phyloP scores from a whole-genome alignment of 2,113 vertebrate genomes.

The Notothenia coriiceps region DNA sequence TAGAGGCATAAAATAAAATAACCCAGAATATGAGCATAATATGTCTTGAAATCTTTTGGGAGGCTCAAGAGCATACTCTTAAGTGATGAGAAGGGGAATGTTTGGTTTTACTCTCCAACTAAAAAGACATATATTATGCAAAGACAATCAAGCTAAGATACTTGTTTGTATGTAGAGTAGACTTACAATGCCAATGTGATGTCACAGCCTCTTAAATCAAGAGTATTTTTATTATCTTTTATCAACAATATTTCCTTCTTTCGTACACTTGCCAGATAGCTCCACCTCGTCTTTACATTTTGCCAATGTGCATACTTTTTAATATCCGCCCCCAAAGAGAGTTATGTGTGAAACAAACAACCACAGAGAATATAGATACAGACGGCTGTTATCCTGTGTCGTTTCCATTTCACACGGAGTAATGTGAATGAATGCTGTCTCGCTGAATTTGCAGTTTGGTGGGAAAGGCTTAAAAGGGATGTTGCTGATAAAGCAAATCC shows the following conservation, averaged over 20 bases:
- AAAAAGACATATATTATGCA: background rate
- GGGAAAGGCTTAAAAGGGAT: slow-evolving; percentile 26
- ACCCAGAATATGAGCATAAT: too few species aligned
- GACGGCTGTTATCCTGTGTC: background rate
- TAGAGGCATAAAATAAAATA: too few species aligned
- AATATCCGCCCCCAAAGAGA: background rate
- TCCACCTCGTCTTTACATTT: background rate
- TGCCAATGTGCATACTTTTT: background rate
- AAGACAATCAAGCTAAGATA: slow-evolving; percentile 1
- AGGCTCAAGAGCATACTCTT: too few species aligned
- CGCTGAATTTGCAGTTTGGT: slow-evolving; percentile 18
- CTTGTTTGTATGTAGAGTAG: background rate
- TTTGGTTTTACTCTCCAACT: too few species aligned
- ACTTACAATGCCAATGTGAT: background rate
- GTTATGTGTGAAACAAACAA: background rate
- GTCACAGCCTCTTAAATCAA: background rate
- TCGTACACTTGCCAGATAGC: too few species aligned
- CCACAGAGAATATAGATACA: background rate
- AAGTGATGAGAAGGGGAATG: too few species aligned
- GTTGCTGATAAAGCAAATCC: slow-evolving; percentile 35
- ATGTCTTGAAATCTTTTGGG: too few species aligned
- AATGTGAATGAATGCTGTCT: slow-evolving; percentile 7
- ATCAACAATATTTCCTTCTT: too few species aligned
- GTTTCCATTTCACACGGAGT: slow-evolving; percentile 22
- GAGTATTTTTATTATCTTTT: background rate